These are phyloP conservation scores for Julus scandinavius DNA, from an alignment of 2,888 invertebrate genomes.

Conservation along the genomic window DNA sequence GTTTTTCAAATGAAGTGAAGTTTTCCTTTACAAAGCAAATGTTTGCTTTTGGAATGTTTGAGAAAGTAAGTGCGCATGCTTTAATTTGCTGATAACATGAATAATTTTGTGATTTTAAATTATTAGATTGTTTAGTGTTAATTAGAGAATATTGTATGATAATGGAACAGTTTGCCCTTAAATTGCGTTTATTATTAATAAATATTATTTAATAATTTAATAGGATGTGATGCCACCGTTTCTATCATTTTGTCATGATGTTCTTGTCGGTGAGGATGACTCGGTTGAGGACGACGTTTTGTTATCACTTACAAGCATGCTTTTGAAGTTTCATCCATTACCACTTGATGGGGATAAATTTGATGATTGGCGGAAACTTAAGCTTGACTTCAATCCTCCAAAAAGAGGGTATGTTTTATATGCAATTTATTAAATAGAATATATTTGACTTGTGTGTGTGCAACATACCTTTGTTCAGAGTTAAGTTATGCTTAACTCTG, in stretches of 20 bases:
- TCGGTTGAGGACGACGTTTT: constrained; percentile 11
- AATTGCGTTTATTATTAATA: too few species aligned
- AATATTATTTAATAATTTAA: background rate
- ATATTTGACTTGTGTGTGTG: too few species aligned
- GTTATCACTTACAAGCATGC: constrained; percentile 40
- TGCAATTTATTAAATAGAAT: background rate
- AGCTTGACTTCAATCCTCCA: constrained; percentile 49
- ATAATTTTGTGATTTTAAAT: background rate
- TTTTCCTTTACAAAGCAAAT: constrained; percentile 56
- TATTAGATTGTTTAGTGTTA: too few species aligned
- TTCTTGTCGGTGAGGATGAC: constrained; percentile 6
- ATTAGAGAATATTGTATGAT: too few species aligned
- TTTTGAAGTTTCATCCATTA: constrained; percentile 50
- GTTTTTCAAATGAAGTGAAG: constrained; percentile 44
- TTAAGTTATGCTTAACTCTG: background rate
- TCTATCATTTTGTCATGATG: constrained; percentile 49
- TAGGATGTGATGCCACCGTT: constrained; percentile 53
- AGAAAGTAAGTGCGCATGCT: constrained; percentile 58
- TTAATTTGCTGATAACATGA: background rate
- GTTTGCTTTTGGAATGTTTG: constrained; percentile 59
- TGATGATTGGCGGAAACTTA: constrained; percentile 51
- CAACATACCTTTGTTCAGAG: background rate
- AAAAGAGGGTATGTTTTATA: background rate
- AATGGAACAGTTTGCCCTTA: too few species aligned
- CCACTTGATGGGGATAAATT: constrained; percentile 43